These are phyloP conservation scores for Uropetala carovei DNA, from an alignment of 2,888 invertebrate species.

Conservation along the genomic window DNA sequence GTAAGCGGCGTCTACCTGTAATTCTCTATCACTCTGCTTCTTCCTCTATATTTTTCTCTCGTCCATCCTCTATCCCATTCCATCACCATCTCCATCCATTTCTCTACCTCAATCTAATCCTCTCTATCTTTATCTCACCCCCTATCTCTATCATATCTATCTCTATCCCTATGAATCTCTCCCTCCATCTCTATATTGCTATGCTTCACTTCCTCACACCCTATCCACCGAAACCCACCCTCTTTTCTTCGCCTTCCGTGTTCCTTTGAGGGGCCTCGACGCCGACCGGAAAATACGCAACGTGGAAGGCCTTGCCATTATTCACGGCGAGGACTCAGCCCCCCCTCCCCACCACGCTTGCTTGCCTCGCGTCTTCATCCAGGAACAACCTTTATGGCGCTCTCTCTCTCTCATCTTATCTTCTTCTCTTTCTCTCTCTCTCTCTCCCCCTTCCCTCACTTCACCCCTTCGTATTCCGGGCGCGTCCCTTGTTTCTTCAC, in stretches of 20 bases:
- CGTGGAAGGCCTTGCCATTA: conserved; percentile 32
- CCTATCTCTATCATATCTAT: not conserved
- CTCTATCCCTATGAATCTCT: not conserved
- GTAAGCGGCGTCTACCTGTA: too few relatives aligned
- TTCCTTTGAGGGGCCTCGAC: too few relatives aligned
- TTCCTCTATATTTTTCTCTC: not conserved
- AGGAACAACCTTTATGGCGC: conserved; percentile 25
- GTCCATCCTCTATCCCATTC: not conserved
- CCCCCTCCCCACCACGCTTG: too few relatives aligned
- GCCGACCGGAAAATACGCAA: conserved; percentile 3
- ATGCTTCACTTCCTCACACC: too few relatives aligned
- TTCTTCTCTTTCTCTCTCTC: not conserved
- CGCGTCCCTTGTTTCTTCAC: not conserved
- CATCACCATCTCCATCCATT: not conserved
- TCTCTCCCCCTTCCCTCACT: not conserved
- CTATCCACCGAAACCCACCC: too few relatives aligned
- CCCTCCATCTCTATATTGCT: too few relatives aligned
- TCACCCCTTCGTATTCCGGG: conserved; percentile 24
- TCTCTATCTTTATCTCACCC: not conserved
- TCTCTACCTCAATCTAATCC: not conserved
- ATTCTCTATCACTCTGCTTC: too few relatives aligned
- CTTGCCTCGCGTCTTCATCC: conserved; percentile 47
- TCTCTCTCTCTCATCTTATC: not conserved
- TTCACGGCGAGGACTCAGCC: conserved; percentile 29
- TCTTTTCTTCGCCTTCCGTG: not conserved